Percentiles rank a stretch among this genome's conserved stretches.
Evolutionary conservation across 2,113 vertebrate species (phyloP).

Genomic region (Lamprologus sp.): DNA sequence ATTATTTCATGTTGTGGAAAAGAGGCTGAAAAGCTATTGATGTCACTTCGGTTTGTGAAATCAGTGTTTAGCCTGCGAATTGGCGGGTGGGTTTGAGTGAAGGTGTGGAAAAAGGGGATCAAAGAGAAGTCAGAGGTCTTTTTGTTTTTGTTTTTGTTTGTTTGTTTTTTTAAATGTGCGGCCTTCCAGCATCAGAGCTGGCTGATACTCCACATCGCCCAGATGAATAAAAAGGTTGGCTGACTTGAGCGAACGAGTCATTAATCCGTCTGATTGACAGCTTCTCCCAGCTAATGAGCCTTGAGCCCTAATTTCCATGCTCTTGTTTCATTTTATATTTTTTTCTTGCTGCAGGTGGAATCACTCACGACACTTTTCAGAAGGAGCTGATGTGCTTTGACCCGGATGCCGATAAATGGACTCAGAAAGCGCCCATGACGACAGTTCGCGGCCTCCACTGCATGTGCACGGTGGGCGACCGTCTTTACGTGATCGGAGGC

Average conservation of each 20-base stretch:
- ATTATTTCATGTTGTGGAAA: background rate
- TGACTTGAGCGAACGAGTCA: background rate
- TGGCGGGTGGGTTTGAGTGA: background rate
- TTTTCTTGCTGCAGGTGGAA: constrained; percentile 78
- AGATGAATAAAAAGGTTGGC: background rate
- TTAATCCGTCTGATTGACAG: background rate
- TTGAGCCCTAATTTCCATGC: background rate
- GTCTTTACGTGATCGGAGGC: constrained; percentile 97
- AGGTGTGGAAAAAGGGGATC: background rate
- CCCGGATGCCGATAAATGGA: constrained; percentile 97
- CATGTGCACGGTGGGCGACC: constrained; percentile 98
- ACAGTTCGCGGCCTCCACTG: constrained; percentile 97
- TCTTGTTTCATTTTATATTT: background rate
- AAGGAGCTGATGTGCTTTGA: constrained; percentile 99
- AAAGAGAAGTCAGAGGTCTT: background rate
- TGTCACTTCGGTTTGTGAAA: background rate
- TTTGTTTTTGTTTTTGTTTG: background rate
- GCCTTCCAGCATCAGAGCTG: background rate
- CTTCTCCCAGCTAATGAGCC: background rate
- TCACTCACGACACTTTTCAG: constrained; percentile 98
- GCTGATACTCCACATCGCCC: background rate
- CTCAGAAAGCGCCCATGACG: constrained; percentile 95
- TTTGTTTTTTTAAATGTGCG: background rate
- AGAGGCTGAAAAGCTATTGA: background rate
- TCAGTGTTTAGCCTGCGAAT: background rate